Base-by-base conservation (phyloP, 1,140 invertebrate species). In the Neotoxoptera formosana region DNA sequence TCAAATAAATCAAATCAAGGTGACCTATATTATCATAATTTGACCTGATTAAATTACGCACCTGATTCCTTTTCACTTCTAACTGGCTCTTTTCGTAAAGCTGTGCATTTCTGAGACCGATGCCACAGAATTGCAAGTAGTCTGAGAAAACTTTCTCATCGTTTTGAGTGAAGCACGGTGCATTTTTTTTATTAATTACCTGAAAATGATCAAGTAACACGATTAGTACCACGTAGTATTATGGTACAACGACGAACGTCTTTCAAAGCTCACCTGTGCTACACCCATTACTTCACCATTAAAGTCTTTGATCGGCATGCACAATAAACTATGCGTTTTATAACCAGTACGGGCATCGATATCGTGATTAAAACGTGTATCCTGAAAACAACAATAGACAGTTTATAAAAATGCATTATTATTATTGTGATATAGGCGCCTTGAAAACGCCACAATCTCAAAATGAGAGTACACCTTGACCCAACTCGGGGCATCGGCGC, bases 61-160 rank as follows among this genome's bases (percentile, higher is more conserved):
- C 97, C 96, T 99, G 98, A 96, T 99, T 99, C 94, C 98, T 96
- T 95, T 98, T 98, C 93, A 99, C 98, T 96, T 99, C 98, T 94
- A 99, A 95, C 95, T 98, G 97, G 94, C 98, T 99, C 94, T 98
- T 97, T 95, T 99, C 98, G 95, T 99, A 99, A 9, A 99, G 96
- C 95, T 99, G 98, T 41, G 99, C 98, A 95, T 99, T 99, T 90
- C 98, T 96, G 60, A 95, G 95, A 8, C 98, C 98, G 94, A 99
- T 99, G 86, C 98, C 98, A 95, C 98, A 99, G 95, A 99, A 99
- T 95, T 99, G 98, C 51, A 99, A 96, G 95, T 99, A 99, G 86
- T 98, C 97, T 4, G 97, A 96, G 95, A 99, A 99, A 67, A 99
- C 97, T 95, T 98, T 97, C 95, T 99, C 98, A 95, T 99, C 98